Evolutionary conservation across 2,113 vertebrate genomes (phyloP).

Genomic region (Dasypus novemcinctus): DNA sequence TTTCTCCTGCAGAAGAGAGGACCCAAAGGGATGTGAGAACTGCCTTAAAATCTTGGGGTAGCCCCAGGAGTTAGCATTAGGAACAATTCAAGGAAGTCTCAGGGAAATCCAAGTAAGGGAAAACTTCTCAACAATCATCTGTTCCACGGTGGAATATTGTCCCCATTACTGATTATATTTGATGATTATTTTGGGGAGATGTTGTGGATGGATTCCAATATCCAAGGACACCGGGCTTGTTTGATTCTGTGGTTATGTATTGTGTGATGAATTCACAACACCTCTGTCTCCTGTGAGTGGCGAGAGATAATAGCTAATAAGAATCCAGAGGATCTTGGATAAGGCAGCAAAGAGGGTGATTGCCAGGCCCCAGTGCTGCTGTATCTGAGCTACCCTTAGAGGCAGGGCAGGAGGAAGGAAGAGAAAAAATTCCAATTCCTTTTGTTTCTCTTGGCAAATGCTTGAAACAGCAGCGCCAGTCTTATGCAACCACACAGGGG

Average conservation of each 20-base stretch:
- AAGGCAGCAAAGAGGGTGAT: not conserved
- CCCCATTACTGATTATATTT: not conserved
- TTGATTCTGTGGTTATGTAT: not conserved
- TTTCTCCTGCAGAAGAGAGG: not conserved
- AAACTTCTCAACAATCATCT: not conserved
- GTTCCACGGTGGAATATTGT: not conserved
- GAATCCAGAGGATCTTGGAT: not conserved
- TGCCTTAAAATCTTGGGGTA: too few species aligned
- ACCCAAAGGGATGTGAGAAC: not conserved
- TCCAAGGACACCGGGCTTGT: not conserved
- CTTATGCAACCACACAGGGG: not conserved
- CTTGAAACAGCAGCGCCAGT: not conserved
- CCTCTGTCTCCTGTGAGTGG: not conserved
- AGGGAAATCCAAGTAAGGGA: not conserved
- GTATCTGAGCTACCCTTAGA: not conserved
- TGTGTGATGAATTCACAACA: not conserved
- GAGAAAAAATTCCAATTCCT: conserved; percentile 10
- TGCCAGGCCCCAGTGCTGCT: not conserved
- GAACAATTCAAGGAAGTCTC: not conserved
- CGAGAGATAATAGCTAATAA: not conserved
- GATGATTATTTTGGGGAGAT: not conserved
- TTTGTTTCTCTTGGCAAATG: conserved; percentile 42
- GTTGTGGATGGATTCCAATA: not conserved
- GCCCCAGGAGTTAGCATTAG: not conserved
- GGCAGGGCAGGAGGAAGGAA: not conserved